Evolutionary conservation across 2,797 vertebrate species (phyloP).

Genomic region (Limosa lapponica): DNA sequence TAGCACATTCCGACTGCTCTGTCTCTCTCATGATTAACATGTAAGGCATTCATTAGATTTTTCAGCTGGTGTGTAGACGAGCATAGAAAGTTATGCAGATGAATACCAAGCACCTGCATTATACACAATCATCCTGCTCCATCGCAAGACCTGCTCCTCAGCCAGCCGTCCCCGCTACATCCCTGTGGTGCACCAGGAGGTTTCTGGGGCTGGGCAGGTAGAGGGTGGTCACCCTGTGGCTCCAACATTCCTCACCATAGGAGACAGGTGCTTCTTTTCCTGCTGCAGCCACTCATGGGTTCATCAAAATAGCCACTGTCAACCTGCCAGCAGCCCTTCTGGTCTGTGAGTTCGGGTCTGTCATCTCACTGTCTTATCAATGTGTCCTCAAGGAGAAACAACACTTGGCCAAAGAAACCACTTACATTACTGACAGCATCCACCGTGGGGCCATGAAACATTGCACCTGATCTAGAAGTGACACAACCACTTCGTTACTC

Average conservation of each 20-base stretch:
- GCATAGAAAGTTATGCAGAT: not conserved
- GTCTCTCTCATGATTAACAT: not conserved
- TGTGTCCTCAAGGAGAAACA: not conserved
- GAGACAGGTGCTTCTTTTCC: not conserved
- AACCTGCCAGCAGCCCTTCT: not conserved
- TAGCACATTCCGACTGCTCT: not conserved
- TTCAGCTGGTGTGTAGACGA: not conserved
- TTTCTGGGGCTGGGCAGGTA: not conserved
- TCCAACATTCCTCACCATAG: accelerated
- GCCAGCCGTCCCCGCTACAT: not conserved
- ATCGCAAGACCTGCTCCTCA: not conserved
- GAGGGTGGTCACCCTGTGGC: not conserved
- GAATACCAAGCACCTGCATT: conserved; percentile 20
- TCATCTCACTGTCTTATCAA: not conserved
- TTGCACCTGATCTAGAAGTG: not conserved
- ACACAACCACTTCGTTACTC: not conserved
- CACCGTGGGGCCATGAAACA: accelerated
- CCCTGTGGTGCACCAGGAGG: not conserved
- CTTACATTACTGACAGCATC: not conserved
- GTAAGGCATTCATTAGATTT: conserved; percentile 27
- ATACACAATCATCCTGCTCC: not conserved
- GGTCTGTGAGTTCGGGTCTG: not conserved
- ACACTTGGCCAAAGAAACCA: not conserved
- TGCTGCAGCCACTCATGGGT: accelerated
- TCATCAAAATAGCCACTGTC: not conserved